Percentiles rank a stretch among this genome's conserved stretches.
phyloP scores from a whole-genome alignment of 64 coral and sea anemone genomes.

The Pachyseris speciosa region DNA sequence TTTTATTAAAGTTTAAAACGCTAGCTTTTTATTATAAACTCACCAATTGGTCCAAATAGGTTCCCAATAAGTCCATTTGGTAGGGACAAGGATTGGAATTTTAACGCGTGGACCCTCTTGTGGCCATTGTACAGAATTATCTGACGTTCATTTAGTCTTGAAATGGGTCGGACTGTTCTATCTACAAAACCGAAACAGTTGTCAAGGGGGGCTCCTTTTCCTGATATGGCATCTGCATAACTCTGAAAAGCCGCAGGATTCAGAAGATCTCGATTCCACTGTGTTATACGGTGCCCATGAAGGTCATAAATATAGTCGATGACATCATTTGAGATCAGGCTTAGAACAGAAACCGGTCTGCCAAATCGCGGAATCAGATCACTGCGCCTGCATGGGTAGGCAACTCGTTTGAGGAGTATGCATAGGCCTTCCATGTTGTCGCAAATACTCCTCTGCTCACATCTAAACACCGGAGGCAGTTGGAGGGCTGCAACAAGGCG shows the following conservation, averaged over 20 bases:
- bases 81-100: slow-evolving; percentile 64
- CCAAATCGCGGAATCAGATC: slow-evolving; percentile 1
- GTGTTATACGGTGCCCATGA: not conserved
- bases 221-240: slow-evolving; percentile 51
- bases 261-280: slow-evolving; percentile 12
- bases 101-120: slow-evolving; percentile 23
- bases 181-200: not conserved
- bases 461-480: slow-evolving; percentile 8
- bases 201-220: slow-evolving; percentile 24
- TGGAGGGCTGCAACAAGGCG: not conserved
- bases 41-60: slow-evolving; percentile 42
- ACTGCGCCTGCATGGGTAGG: not conserved
- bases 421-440: slow-evolving; percentile 6
- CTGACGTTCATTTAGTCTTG: slow-evolving; percentile 27
- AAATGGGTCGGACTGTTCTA: slow-evolving; percentile 26
- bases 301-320: not conserved
- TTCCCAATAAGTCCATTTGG: slow-evolving; percentile 56
- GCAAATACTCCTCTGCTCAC: slow-evolving; percentile 22
- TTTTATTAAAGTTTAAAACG: slow-evolving; percentile 36
- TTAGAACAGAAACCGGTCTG: slow-evolving; percentile 5
- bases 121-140: slow-evolving; percentile 3
- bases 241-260: not conserved
- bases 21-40: not conserved
- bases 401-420: not conserved
- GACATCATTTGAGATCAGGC: slow-evolving; percentile 14